A percentile compares a stretch with the other conserved stretches of the same genome.
phyloP scores from a whole-genome alignment of 2,888 invertebrate genomes.

The Yponomeuta cagnagella region DNA sequence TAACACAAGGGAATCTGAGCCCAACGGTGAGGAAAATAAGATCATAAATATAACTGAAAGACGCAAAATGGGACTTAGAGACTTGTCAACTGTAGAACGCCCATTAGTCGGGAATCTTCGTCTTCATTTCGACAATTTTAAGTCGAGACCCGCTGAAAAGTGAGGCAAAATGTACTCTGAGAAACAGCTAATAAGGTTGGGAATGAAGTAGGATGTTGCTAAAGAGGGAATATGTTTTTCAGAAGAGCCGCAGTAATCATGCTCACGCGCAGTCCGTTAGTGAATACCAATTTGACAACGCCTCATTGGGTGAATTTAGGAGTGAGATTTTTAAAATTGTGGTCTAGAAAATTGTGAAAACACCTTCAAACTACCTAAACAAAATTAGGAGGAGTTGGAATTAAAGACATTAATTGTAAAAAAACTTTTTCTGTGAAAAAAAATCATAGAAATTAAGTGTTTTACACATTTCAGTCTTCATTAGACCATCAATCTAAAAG shows the following conservation, averaged over 20 bases:
- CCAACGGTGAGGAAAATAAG: not conserved
- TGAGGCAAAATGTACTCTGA: constrained; percentile 36
- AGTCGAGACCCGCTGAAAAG: constrained; percentile 33
- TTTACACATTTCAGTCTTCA: not conserved
- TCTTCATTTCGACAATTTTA: constrained; percentile 64
- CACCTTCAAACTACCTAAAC: not conserved
- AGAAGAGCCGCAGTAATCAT: constrained; percentile 60
- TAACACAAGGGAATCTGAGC: constrained; percentile 22
- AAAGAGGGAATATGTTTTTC: constrained; percentile 49
- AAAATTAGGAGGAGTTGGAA: no score
- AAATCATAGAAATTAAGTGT: not conserved
- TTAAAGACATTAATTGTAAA: no score
- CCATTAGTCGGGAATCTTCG: constrained; percentile 67
- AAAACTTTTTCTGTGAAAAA: not conserved
- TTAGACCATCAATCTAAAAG: no score
- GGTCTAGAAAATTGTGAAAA: not conserved
- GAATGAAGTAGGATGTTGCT: constrained; percentile 18
- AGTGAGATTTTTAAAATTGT: not conserved
- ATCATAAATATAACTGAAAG: not conserved
- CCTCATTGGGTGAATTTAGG: constrained; percentile 38
- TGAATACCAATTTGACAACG: constrained; percentile 67
- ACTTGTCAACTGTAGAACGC: constrained; percentile 40
- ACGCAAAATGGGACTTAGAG: constrained; percentile 5
- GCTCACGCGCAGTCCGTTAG: constrained; percentile 50
- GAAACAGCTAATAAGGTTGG: constrained; percentile 22